These are phyloP conservation scores for Aviceda subcristata DNA, from an alignment of 2,113 vertebrate genomes.

Conservation along the genomic window DNA sequence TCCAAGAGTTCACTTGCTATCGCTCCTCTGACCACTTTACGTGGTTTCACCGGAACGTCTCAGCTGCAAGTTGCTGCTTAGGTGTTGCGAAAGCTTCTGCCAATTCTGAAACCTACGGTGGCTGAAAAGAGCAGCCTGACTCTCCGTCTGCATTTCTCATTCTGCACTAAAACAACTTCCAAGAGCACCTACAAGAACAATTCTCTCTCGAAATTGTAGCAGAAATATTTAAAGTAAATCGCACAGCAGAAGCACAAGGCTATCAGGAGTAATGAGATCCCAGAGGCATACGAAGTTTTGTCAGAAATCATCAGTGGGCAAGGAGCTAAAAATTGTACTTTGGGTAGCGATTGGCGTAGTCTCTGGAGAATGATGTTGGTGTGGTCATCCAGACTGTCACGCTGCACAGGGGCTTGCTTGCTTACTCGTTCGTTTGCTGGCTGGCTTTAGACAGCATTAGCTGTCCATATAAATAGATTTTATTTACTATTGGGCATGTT, in stretches of 20 bases:
- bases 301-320: neutral
- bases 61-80: neutral
- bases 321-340: neutral
- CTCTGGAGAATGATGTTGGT: neutral
- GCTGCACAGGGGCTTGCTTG: neutral
- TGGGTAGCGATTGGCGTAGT: neutral
- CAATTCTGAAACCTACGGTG: neutral
- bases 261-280: conserved; percentile 17
- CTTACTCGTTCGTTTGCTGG: neutral
- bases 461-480: neutral
- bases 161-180: neutral
- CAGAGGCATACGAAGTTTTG: neutral
- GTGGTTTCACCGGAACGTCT: neutral
- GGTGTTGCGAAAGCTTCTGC: neutral
- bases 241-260: neutral
- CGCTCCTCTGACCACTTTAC: neutral
- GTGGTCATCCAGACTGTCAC: neutral
- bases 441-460: neutral
- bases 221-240: neutral
- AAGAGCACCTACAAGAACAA: neutral
- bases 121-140: neutral
- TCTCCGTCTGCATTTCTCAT: neutral
- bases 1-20: neutral
- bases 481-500: neutral
- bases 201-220: neutral